phyloP scores from a whole-genome alignment of 2,797 vertebrate species.

The Cynodonichthys magdalenae region DNA sequence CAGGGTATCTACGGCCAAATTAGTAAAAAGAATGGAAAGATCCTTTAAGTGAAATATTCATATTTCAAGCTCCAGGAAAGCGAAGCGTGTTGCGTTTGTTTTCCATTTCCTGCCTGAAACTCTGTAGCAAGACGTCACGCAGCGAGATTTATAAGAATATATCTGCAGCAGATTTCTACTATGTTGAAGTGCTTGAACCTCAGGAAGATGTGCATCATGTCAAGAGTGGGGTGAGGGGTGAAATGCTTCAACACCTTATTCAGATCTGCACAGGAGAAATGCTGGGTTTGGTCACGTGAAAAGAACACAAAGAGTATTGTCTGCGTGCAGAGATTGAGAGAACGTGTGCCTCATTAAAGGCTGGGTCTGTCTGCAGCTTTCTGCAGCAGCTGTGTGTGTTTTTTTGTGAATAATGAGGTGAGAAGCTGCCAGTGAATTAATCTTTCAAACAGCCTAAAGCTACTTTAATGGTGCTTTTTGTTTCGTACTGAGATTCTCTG shows the following conservation, averaged over 20 bases:
- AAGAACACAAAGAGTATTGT: background rate
- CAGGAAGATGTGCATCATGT: conserved; percentile 5
- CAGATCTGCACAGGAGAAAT: conserved; percentile 6
- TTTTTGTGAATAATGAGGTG: conserved; percentile 58
- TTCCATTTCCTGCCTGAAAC: conserved; percentile 36
- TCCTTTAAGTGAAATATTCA: conserved; percentile 61
- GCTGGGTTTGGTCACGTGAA: conserved; percentile 8
- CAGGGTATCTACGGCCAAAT: conserved; percentile 45
- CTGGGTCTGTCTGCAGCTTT: conserved; percentile 32
- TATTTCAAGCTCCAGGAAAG: conserved; percentile 33
- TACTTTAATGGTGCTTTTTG: conserved; percentile 42
- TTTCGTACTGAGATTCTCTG: conserved; percentile 43
- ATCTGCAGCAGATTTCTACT: conserved; percentile 11
- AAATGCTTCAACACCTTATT: conserved; percentile 3
- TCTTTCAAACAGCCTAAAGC: conserved; percentile 38
- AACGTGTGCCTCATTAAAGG: conserved; percentile 49
- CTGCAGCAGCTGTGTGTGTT: conserved; percentile 23
- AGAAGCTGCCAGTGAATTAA: conserved; percentile 37
- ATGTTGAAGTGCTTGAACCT: conserved; percentile 5
- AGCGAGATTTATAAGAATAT: background rate
- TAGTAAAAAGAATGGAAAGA: conserved; percentile 46
- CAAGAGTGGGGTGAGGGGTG: background rate
- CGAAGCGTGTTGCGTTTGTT: conserved; percentile 40
- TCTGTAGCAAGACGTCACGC: background rate
- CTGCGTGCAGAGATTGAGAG: conserved; percentile 7